Conservation (phyloP, 2,888 invertebrate genomes). For the Chelonus formosanus region DNA sequence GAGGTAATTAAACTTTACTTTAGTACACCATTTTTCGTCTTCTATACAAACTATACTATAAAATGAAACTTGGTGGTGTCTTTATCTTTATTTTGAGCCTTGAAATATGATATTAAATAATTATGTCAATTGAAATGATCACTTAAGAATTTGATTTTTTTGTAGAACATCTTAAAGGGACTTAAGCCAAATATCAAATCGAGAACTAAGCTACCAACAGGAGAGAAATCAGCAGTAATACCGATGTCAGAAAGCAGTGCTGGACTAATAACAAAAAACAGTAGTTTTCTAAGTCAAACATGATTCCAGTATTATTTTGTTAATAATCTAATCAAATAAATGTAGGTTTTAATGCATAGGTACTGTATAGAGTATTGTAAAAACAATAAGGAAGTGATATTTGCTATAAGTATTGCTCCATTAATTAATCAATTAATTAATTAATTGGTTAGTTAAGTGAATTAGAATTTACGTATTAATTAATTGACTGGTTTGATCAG, state of each 20-base stretch:
- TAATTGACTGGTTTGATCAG: background rate
- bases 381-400: constrained; percentile 38
- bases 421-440: background rate
- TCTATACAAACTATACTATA: no score
- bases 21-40: background rate
- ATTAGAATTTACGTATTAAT: background rate
- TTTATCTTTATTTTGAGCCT: no score
- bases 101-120: no score
- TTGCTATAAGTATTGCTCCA: constrained; percentile 37
- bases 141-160: background rate
- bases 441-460: background rate
- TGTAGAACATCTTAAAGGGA: constrained; percentile 67
- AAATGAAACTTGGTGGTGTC: no score
- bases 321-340: constrained; percentile 25
- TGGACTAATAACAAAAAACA: constrained; percentile 63
- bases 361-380: constrained; percentile 27
- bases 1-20: constrained; percentile 63
- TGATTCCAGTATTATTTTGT: constrained; percentile 41
- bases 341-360: constrained; percentile 31
- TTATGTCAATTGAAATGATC: no score
- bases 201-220: constrained; percentile 62
- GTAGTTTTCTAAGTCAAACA: constrained; percentile 61
- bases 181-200: constrained; percentile 66
- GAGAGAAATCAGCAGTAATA: constrained; percentile 65
- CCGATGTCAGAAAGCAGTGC: constrained; percentile 68